Evolutionary conservation across 2,888 invertebrate species (phyloP), one percentile per base, ranked within the genome.

Genomic region (Papilio gigon): DNA sequence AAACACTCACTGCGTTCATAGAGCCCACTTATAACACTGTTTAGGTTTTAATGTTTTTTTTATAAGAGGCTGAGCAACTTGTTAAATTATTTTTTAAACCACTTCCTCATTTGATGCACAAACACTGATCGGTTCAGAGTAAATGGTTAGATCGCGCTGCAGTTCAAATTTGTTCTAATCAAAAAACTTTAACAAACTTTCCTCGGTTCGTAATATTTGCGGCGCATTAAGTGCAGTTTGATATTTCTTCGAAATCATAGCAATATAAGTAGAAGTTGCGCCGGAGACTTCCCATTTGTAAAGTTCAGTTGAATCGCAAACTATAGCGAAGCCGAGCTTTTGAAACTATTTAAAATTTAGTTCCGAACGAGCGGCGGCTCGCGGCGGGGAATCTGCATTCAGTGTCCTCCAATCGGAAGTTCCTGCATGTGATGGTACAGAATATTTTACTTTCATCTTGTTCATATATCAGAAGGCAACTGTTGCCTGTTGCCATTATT

Each of bases 221-320:
- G 53, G 53, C 30, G 53, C 17, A 42, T 27, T 42, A 61, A 61
- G 61, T 40, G 42, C 42, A 61, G 61, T 61, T 61, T 40, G 42
- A 42, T 61, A 61, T 61, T 42, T 42, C 40, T 61, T 42, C 11
- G 61, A 42, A 42, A 61, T 61, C 61, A 61, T 42, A 61, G 61
- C 42, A 61, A 42, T 61, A 42, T 47, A 47, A 47, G 47, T 27
- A 61, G 9, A 40, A 42, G 61, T 37, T 40, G 27, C 30, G 17
- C 30, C 27, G 17, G 62, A 44, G 33, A 61, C 20, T 62, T 62
- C 33, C 20, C 40, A 61, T 61, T 42, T 61, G 42, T 42, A 61
- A 62, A 62, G 62, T 62, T 53, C 60, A 20, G 22, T 60, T 62
- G 44, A 62, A 62, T 44, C 42, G 62, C 20, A 44, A 62, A 44